Conservation (phyloP, 2,888 invertebrate species). For the Aleiodes alternator region DNA sequence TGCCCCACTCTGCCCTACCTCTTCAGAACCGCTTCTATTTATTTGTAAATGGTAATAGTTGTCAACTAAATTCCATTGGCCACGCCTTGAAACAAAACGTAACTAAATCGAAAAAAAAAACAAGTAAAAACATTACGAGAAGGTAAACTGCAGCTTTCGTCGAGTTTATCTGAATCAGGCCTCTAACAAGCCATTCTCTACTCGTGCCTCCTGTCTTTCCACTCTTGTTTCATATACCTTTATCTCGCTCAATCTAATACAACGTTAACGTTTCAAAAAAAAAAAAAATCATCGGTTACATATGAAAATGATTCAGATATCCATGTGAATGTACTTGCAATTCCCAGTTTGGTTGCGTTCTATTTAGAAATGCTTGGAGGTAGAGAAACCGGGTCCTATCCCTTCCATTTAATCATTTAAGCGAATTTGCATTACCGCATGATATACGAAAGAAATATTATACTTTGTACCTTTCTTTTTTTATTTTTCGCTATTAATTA, state of each 20-base stretch:
- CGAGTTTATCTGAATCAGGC: conserved; percentile 21
- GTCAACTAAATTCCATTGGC: conserved; percentile 2
- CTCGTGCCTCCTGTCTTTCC: conserved; percentile 35
- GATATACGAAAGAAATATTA: conserved; percentile 1
- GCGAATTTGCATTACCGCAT: conserved; percentile 13
- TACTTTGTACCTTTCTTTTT: conserved; percentile 2
- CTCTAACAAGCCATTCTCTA: conserved; percentile 26
- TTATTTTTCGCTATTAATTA: neutral
- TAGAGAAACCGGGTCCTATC: conserved; percentile 13
- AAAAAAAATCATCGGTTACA: conserved; percentile 7
- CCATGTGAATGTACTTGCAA: conserved; percentile 48
- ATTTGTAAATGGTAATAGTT: conserved; percentile 4
- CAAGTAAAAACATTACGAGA: neutral
- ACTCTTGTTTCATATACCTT: neutral
- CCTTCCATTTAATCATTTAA: neutral
- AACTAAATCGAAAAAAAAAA: neutral
- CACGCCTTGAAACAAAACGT: conserved; percentile 16
- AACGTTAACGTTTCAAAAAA: neutral
- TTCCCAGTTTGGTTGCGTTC: conserved; percentile 64
- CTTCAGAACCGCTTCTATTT: no score
- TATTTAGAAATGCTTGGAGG: conserved; percentile 55
- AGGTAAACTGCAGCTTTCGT: conserved; percentile 17
- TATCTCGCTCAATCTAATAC: conserved; percentile 6
- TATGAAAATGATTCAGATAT: conserved; percentile 20
- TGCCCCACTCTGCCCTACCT: no score